Conservation (phyloP, 2,888 invertebrate genomes). For the Calliopum simillimum region DNA sequence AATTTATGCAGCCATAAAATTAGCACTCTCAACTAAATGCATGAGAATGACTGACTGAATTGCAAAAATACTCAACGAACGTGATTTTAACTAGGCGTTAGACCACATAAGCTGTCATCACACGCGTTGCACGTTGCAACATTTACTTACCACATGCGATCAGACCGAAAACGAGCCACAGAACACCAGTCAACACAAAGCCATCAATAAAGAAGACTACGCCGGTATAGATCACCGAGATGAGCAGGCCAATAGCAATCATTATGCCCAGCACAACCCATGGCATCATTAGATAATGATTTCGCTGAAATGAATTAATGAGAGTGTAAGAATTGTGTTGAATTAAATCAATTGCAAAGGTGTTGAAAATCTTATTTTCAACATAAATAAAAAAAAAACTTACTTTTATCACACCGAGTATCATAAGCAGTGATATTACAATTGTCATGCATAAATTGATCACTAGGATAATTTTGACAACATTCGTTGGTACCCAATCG, state of each 20-base stretch:
- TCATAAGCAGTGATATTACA: slow-evolving; percentile 80
- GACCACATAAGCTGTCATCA: too few species aligned
- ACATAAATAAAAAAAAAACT: slow-evolving; percentile 30
- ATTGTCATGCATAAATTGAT: slow-evolving; percentile 87
- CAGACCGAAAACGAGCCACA: slow-evolving; percentile 75
- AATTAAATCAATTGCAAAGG: neutral
- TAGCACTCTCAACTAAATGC: too few species aligned
- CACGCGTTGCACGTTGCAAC: too few species aligned
- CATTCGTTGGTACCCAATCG: slow-evolving; percentile 76
- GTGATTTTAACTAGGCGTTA: too few species aligned
- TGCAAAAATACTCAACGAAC: too few species aligned
- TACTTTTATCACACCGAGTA: slow-evolving; percentile 82
- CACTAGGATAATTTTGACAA: slow-evolving; percentile 81
- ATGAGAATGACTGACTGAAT: too few species aligned
- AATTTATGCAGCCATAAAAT: too few species aligned
- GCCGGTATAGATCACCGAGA: slow-evolving; percentile 83
- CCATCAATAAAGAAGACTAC: slow-evolving; percentile 79
- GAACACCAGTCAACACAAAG: slow-evolving; percentile 69
- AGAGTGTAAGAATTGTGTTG: slow-evolving; percentile 50
- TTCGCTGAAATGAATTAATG: slow-evolving; percentile 74
- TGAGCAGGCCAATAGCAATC: slow-evolving; percentile 80
- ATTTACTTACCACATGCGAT: slow-evolving; percentile 71
- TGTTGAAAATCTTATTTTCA: too few species aligned
- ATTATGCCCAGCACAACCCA: slow-evolving; percentile 87
- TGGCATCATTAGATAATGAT: slow-evolving; percentile 85